These are phyloP conservation scores for Drosophila colorata DNA, from an alignment of 2,888 invertebrate genomes.

Conservation along the genomic window DNA sequence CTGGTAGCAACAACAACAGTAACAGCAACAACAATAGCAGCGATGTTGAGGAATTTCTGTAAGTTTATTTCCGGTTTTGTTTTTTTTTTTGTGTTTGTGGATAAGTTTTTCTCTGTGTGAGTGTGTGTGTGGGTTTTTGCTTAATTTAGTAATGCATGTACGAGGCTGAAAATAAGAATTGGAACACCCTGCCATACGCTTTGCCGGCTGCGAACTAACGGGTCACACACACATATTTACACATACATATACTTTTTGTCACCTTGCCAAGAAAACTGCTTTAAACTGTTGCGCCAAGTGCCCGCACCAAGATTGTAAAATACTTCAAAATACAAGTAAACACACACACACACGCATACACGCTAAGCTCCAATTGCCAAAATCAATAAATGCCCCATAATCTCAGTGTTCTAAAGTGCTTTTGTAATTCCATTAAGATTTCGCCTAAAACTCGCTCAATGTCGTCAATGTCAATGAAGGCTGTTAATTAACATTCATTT, in stretches of 20 bases:
- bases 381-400: slow-evolving; percentile 70
- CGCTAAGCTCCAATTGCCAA: slow-evolving; percentile 35
- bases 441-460: not conserved
- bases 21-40: slow-evolving; percentile 28
- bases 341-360: slow-evolving; percentile 14
- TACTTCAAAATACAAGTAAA: slow-evolving; percentile 26
- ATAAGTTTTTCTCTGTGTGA: slow-evolving; percentile 31
- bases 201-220: slow-evolving; percentile 58
- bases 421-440: slow-evolving; percentile 4
- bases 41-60: slow-evolving; percentile 69
- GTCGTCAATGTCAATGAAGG: slow-evolving; percentile 46
- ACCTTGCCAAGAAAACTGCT: slow-evolving; percentile 64
- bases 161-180: slow-evolving; percentile 79
- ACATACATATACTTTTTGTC: slow-evolving; percentile 56
- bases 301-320: slow-evolving; percentile 27
- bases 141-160: slow-evolving; percentile 74
- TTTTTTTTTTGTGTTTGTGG: slow-evolving; percentile 12
- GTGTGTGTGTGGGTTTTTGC: slow-evolving; percentile 44
- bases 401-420: slow-evolving; percentile 15
- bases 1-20: slow-evolving; percentile 25
- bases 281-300: slow-evolving; percentile 70
- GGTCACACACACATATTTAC: slow-evolving; percentile 29
- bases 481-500: slow-evolving; percentile 53
- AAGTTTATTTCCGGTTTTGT: slow-evolving; percentile 63
- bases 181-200: slow-evolving; percentile 74